Base-by-base conservation (phyloP, 2,113 vertebrate species). In the Callipepla squamata region DNA sequence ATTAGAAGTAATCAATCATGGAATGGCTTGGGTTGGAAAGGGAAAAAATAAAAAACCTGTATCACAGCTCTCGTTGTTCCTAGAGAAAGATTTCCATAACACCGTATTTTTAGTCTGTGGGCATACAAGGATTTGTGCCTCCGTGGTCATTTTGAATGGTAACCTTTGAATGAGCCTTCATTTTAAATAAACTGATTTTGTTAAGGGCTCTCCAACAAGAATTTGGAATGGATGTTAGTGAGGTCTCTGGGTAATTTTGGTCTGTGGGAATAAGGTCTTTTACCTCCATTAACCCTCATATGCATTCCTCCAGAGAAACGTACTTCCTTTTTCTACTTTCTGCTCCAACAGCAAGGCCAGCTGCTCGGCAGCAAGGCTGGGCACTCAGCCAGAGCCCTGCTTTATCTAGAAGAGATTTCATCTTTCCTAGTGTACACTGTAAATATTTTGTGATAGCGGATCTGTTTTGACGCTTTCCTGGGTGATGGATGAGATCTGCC, bases 381-480 rank as follows among this genome's bases (percentile, higher is more conserved):
- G 75, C 72, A 74, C 70, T 92, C 72, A 66, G 67, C 81, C 93
- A 95, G 75, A 62, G 32, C 34, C 62, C 58, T 70, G 67, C 63
- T 69, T 73, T 50, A 66, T 80, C 67, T 66, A 90, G 87, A 92
- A 91, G 57, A 87, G 36, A n/a, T 91, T 93, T 87, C 66, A 48
- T 87, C 59, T 90, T 93, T 85, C 50, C 34, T 80, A 70, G 69
- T 58, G 9, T 76, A 69, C 48, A 69, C 45, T 58, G 62, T 69
- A 94, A 87, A 83, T 91, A 93, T 77, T 90, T 94, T 69, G 36
- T 83, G 87, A 55, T 51, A 80, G 55, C 59, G 85, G 67, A 90
- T 74, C 38, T 70, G 45, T 50, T 85, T 85, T 76, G 47, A 92
- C 91, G 69, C 30, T 73, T 82, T 69, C 75, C 72, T 50, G 21